Evolutionary conservation across 1,140 invertebrate genomes (phyloP), one percentile per base, ranked within the genome.

Genomic region (Aphelinus certus): DNA sequence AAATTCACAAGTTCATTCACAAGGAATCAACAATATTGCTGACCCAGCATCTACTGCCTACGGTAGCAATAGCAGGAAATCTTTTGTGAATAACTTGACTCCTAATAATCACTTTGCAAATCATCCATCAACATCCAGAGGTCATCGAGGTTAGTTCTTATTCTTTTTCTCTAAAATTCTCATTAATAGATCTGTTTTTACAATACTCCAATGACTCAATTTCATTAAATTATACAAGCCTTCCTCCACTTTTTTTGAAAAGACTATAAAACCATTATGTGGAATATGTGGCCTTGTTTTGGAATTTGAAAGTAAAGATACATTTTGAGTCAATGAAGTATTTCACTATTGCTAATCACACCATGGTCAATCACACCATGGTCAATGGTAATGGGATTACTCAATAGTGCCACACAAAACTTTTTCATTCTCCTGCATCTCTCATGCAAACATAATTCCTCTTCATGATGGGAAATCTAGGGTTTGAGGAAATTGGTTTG

Each of bases 111-210:
- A 83, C 57, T 76, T 84, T 68, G 81, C 84, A 80, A 87, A 81
- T 82, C 83, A 87, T 81, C 86, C 86, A 77, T 86, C 86, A 46
- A 87, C 87, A 60, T 88, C 87, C 2, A 82, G 84, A 80, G 84
- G 84, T 79, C 68, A 42, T 6, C 83, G 84, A 87, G 87, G 86
- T 87, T 74, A 82, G 85, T 83, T 58, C 43, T 77, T 62, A 64
- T 66, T 74, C 49, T 63, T 72, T 61, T 74, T 77, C 75, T 68
- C 10, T 53, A 9, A 53, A 53, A 57, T 49, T 45, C n/a, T 48
- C 48, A 7, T 61, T 62, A 61, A 71, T 1, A 60, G 48, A 68
- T 63, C 42, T 63, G 1, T 1, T 68, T 7, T 51, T 75, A 45
- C 43, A 75, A 70, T 75, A 75, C 48, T 70, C 10, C 42, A 56